A percentile compares a stretch with the other conserved stretches of the same genome.
Evolutionary conservation across 2,113 vertebrate species (phyloP).

Genomic region (Excalfactoria chinensis): DNA sequence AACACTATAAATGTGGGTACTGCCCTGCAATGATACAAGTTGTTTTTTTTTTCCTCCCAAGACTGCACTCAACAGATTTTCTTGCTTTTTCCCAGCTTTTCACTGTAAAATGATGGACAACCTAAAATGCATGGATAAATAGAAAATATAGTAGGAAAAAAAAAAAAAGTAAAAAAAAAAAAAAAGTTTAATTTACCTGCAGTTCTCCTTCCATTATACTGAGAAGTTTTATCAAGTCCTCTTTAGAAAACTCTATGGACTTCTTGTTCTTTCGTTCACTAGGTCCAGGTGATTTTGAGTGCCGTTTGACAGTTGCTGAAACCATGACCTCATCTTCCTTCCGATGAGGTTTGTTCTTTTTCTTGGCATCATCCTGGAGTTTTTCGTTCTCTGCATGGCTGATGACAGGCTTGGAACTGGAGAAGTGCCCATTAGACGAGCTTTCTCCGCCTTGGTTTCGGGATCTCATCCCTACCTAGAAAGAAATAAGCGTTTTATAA

Average conservation of each 20-base stretch:
- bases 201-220: constrained; percentile 97
- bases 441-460: constrained; percentile 86
- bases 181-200: constrained; percentile 82
- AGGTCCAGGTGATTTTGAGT: constrained; percentile 76
- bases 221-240: constrained; percentile 89
- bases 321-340: constrained; percentile 81
- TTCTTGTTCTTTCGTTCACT: constrained; percentile 77
- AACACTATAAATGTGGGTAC: neutral
- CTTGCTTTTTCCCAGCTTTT: neutral
- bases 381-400: constrained; percentile 79
- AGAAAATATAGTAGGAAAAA: neutral
- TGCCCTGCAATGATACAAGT: neutral
- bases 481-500: constrained; percentile 31
- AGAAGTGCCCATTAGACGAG: constrained; percentile 81
- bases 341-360: constrained; percentile 82
- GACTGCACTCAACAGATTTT: neutral
- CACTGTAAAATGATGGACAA: neutral
- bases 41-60: neutral
- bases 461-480: constrained; percentile 91
- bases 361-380: constrained; percentile 83
- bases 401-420: constrained; percentile 80
- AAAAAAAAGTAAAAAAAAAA: neutral
- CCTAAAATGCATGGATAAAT: neutral
- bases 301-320: constrained; percentile 84
- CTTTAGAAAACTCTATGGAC: constrained; percentile 84